Evolutionary conservation across 1,140 invertebrate species (phyloP).

Genomic region (Melitaea cinxia): DNA sequence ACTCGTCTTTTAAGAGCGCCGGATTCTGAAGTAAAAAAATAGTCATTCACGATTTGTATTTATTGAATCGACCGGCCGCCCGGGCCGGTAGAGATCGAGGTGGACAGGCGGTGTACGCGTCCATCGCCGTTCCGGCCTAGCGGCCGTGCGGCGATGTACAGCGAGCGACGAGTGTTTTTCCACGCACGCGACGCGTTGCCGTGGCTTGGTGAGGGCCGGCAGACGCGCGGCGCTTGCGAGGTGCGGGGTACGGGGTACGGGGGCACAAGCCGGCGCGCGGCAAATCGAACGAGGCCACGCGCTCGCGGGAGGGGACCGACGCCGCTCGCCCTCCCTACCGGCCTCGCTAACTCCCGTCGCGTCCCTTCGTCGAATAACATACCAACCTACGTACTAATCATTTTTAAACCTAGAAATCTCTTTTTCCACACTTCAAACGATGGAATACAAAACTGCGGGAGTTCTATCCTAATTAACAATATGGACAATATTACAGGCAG

Average conservation of each 20-base stretch:
- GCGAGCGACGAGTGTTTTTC: constrained; percentile 59
- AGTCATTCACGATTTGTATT: constrained; percentile 47
- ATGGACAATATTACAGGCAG: constrained; percentile 76
- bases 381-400: constrained; percentile 73
- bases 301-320: constrained; percentile 44
- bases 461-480: constrained; percentile 73
- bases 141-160: constrained; percentile 55
- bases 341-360: constrained; percentile 48
- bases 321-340: constrained; percentile 41
- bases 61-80: constrained; percentile 50
- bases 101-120: constrained; percentile 26
- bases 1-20: constrained; percentile 48
- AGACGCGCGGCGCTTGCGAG: constrained; percentile 45
- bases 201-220: constrained; percentile 54
- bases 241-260: constrained; percentile 41
- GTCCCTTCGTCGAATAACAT: constrained; percentile 68
- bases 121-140: constrained; percentile 40
- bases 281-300: constrained; percentile 77
- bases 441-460: constrained; percentile 69
- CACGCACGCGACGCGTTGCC: constrained; percentile 61
- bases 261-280: constrained; percentile 53
- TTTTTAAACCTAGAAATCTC: constrained; percentile 78
- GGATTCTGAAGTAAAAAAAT: constrained; percentile 48
- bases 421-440: constrained; percentile 68
- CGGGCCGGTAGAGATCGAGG: constrained; percentile 39